Base-by-base conservation (phyloP, 35 echinoderm and acorn worm species). In the Lytechinus variegatus region DNA sequence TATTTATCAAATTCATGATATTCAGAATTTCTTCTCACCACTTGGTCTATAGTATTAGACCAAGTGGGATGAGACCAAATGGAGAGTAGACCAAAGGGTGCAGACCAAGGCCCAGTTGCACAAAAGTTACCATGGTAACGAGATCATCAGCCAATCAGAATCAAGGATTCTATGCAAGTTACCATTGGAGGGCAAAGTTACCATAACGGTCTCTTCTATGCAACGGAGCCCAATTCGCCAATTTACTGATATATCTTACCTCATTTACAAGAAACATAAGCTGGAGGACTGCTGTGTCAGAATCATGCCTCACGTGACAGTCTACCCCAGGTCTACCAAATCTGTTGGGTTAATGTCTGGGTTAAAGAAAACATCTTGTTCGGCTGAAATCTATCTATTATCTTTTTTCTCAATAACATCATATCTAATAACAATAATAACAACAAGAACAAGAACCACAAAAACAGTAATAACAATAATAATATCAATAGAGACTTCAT, bases 191-290 rank as follows among this genome's bases (percentile, higher is more conserved):
- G 33, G 33, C 33, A 44, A 44, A 44, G 33, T 44, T 44, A 44
- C 33, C 33, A 44, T 44, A 44, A n/a, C 2, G 33, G 33, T 44
- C 0, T 44, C 33, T 44, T 44, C 0, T 44, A 44, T 44, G 33
- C 33, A 44, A 44, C 33, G 33, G 33, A 44, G 33, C 33, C 33
- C 33, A 44, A 1, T 1, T 44, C 33, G 2, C 1, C 33, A 44
- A 44, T 44, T 44, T 1, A 44, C 33, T 58, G 56, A 10, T n/a
- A n/a, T n/a, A 13, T 96, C 98, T 96, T 95, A 99, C 98, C 96
- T 99, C 98, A 96, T 99, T 99, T 51, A 98, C 95, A 91, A 99
- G 98, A 95, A 99, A 99, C 97, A 99, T 99, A 55, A 99, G 95
- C 94, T 99, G 98, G 72, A 99, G 95, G 86, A 99, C 97, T 16